A percentile compares a stretch with the other conserved stretches of the same genome.
These are phyloP conservation scores for Tringa solitaria DNA, from an alignment of 2,113 vertebrate species.

Conservation along the genomic window DNA sequence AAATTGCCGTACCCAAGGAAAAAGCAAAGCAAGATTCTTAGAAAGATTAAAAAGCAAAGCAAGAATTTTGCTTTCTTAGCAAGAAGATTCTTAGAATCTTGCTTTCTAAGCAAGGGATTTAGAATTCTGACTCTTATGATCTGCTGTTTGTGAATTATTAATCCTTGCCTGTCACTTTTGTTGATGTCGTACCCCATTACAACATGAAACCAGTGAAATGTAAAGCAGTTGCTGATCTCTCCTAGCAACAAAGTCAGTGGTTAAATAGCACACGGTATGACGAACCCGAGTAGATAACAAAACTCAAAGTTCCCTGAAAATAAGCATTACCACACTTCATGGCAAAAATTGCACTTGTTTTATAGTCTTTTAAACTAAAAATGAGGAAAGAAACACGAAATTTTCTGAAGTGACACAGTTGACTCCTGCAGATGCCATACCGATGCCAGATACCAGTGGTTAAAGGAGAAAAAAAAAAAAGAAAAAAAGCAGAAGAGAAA, in stretches of 20 bases:
- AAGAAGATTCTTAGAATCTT: neutral
- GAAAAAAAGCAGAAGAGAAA: neutral
- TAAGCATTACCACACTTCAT: neutral
- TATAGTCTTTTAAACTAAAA: neutral
- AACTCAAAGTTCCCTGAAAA: neutral
- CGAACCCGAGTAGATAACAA: neutral
- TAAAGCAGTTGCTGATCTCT: neutral
- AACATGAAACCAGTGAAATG: neutral
- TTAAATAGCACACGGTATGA: neutral
- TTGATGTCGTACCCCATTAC: fast-evolving
- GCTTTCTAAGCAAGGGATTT: neutral
- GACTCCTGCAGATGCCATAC: neutral
- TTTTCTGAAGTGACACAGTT: neutral
- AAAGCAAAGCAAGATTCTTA: neutral
- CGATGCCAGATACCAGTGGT: neutral
- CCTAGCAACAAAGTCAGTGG: neutral
- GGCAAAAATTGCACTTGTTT: neutral
- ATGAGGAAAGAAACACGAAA: neutral
- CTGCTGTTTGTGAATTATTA: neutral
- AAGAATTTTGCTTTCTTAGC: neutral
- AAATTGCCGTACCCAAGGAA: neutral
- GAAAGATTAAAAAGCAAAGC: neutral
- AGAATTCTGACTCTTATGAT: neutral
- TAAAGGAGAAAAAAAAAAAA: neutral
- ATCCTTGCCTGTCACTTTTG: neutral